Base-by-base conservation (phyloP, 2,113 vertebrate genomes). In the Silurus meridionalis region DNA sequence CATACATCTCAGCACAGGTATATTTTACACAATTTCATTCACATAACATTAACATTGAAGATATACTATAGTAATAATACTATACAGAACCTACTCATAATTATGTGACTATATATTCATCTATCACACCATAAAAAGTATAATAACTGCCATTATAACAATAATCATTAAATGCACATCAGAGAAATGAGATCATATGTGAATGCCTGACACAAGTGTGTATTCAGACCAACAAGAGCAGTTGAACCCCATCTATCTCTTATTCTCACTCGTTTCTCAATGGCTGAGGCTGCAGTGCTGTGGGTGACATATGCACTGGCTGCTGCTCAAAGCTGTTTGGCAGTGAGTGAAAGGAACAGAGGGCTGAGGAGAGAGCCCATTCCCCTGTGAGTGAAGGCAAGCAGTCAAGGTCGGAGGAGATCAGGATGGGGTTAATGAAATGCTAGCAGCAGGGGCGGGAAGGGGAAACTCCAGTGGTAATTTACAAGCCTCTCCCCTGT, bases 371-470 rank as follows among this genome's bases (percentile, higher is more conserved):
- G 85, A 86, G 84, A 87, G 87, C 88, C 89, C 89, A 86, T 83
- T 86, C 88, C 91, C 90, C 90, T 93, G 91, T 90, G 92, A 91
- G 90, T 87, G 89, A 91, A 91, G 83, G 91, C 81, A 86, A 91
- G 91, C 90, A 90, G 90, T 90, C 91, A 90, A 92, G 91, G 90
- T 92, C 90, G 87, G 89, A 82, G 88, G 90, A 86, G 89, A 91
- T 83, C 90, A 90, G 92, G 89, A 91, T 92, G 91, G 90, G 91
- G 92, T 92, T 93, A 91, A 93, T 92, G 92, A 91, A 88, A 88
- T 88, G 90, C 89, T 80, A 89, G 82, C 90, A 92, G 92, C 89
- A 83, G 90, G 89, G 83, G 89, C 80, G 80, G 83, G 86, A 82
- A 88, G 87, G 87, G 88, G 88, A 88, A 90, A 89, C 86, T 89